A percentile compares a stretch with the other conserved stretches of the same genome.
Conservation (phyloP, 2,888 invertebrate species). For the Aleiodes alternator region DNA sequence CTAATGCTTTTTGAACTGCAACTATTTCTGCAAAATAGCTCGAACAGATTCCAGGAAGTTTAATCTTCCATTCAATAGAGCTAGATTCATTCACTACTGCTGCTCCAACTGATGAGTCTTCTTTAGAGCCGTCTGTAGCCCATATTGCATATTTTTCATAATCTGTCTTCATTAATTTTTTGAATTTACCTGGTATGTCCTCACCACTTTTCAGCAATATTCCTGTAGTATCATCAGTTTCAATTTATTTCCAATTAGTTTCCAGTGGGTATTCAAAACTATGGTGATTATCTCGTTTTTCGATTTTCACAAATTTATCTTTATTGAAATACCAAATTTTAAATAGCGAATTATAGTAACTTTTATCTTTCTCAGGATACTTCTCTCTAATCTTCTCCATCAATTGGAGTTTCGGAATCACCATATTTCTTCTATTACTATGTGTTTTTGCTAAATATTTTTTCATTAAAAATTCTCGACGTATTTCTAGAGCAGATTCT, state of each 20-base stretch:
- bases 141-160: background rate
- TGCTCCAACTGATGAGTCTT: background rate
- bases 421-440: constrained; percentile 3
- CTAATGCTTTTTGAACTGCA: constrained; percentile 38
- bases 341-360: background rate
- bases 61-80: background rate
- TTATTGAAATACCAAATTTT: background rate
- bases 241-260: constrained; percentile 12
- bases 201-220: background rate
- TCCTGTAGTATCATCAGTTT: background rate
- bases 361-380: background rate
- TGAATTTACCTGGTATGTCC: background rate
- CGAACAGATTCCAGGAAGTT: constrained; percentile 28
- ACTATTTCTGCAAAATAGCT: constrained; percentile 51
- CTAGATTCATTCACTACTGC: background rate
- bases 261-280: constrained; percentile 16
- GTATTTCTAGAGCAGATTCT: constrained; percentile 12
- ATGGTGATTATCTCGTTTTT: background rate
- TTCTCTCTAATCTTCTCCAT: background rate
- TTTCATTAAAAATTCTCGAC: constrained; percentile 34
- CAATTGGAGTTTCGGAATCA: constrained; percentile 17
- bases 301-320: background rate
- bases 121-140: constrained; percentile 45
- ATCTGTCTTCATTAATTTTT: background rate
- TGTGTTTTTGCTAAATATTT: background rate